Percentiles rank a stretch among this genome's conserved stretches.
phyloP scores from a whole-genome alignment of 2,888 invertebrate genomes.

The Lagria hirta region DNA sequence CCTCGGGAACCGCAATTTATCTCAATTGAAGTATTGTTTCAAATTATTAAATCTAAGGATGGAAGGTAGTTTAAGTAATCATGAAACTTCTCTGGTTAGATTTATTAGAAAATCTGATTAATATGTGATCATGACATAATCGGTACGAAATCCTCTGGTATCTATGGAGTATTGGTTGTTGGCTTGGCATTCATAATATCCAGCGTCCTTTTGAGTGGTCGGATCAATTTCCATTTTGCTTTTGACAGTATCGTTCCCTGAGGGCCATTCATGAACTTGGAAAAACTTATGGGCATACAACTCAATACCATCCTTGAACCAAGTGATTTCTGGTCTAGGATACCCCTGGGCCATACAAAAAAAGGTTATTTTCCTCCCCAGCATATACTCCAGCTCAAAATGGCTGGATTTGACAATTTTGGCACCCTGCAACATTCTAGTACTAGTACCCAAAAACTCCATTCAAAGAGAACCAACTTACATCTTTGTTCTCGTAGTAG shows the following conservation, averaged over 20 bases:
- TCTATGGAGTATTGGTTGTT: slow-evolving; percentile 72
- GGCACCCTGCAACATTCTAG: slow-evolving; percentile 60
- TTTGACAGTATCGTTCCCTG: slow-evolving; percentile 66
- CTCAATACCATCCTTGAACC: slow-evolving; percentile 77
- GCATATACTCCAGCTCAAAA: slow-evolving; percentile 71
- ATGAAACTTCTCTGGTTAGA: too few relatives aligned
- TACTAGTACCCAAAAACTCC: not conserved
- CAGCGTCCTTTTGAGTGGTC: slow-evolving; percentile 71
- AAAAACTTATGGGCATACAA: slow-evolving; percentile 70
- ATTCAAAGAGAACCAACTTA: slow-evolving; percentile 46
- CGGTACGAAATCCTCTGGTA: slow-evolving; percentile 67
- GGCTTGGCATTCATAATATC: slow-evolving; percentile 72
- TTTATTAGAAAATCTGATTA: slow-evolving; percentile 31
- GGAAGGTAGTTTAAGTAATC: slow-evolving; percentile 8
- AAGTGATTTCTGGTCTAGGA: slow-evolving; percentile 73
- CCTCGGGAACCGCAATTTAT: slow-evolving; percentile 33
- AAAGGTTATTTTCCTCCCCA: slow-evolving; percentile 74
- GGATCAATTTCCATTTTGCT: slow-evolving; percentile 76
- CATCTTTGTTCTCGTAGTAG: slow-evolving; percentile 68
- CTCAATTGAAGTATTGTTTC: slow-evolving; percentile 25
- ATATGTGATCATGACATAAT: slow-evolving; percentile 61
- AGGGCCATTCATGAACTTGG: slow-evolving; percentile 70
- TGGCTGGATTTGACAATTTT: slow-evolving; percentile 69
- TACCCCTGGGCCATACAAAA: slow-evolving; percentile 73
- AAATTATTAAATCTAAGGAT: slow-evolving; percentile 21